Conservation (phyloP, 2,888 invertebrate genomes). For the Cerceris rybyensis region DNA sequence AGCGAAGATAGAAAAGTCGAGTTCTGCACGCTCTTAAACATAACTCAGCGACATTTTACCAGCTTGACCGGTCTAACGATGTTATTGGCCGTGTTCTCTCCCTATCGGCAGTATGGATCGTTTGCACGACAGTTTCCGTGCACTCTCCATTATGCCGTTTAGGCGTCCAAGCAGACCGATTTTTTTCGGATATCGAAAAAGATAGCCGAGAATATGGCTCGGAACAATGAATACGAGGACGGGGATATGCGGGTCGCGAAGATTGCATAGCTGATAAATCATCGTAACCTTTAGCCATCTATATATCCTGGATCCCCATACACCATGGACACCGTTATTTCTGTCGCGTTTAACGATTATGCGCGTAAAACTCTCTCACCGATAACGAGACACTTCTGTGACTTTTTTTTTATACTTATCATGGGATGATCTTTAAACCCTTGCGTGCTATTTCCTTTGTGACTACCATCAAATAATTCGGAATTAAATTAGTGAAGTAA, state of each 20-base stretch:
- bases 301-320: conserved; percentile 32
- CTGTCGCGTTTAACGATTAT: conserved; percentile 12
- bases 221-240: conserved; percentile 32
- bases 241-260: conserved; percentile 25
- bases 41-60: conserved; percentile 28
- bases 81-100: conserved; percentile 48
- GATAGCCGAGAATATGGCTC: conserved; percentile 30
- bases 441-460: too few species aligned
- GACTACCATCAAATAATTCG: too few species aligned
- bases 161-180: conserved; percentile 27
- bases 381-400: conserved; percentile 5
- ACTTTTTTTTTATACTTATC: background rate
- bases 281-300: conserved; percentile 52
- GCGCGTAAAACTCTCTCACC: background rate
- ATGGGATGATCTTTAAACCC: too few species aligned
- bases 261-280: conserved; percentile 49
- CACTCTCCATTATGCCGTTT: conserved; percentile 41
- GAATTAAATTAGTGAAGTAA: too few species aligned
- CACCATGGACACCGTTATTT: conserved; percentile 49
- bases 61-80: conserved; percentile 31
- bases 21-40: background rate
- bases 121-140: conserved; percentile 42
- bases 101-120: conserved; percentile 46
- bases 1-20: conserved; percentile 15
- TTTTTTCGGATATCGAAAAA: conserved; percentile 35